Evolutionary conservation across 2,797 vertebrate genomes (phyloP), one percentile per base, ranked within the genome.

Genomic region (Salarias fasciatus): DNA sequence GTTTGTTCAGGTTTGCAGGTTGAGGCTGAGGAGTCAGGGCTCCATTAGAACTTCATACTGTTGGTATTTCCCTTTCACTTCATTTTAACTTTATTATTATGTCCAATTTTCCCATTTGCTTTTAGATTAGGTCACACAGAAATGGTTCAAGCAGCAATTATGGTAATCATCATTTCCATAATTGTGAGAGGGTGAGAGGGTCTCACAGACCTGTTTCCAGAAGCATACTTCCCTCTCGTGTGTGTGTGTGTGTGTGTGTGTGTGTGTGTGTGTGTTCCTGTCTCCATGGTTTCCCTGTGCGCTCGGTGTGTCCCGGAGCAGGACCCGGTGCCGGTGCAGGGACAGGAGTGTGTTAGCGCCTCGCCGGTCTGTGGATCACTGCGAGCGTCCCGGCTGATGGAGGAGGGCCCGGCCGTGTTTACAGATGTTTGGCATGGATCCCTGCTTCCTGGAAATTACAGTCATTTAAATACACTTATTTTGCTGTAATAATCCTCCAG

Each of bases 381-480:
- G 61, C 79, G 60, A 54, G 40, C 12, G 5, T 59, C 79, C 65
- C 28, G 55, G 11, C 52, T 88, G 83, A 89, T 83, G 52, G 72
- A 87, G 68, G 75, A 47, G 53, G 15, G 6, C 72, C 45, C 74
- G 40, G 76, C 57, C 30, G 28, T 70, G 57, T 73, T 67, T 88
- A 82, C 88, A 87, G 79, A 89, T 88, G 84, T 86, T 83, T 72
- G 77, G 72, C 85, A 83, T 31, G 81, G 74, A 73, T 80, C 74
- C 61, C 56, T 82, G 83, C 35, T 79, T 87, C 68, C 78, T 74
- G 60, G 86, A 90, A 90, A 91, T 91, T 73, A 77, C 75, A 69
- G 53, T 87, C 84, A 91, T 92, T 92, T 90, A 89, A 88, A 92
- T 88, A 87, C 77, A 86, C 82, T 86, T 88, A 88, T 88, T 91